These are phyloP conservation scores for Eupelmus urozonus DNA, from an alignment of 2,888 invertebrate genomes.

Conservation along the genomic window DNA sequence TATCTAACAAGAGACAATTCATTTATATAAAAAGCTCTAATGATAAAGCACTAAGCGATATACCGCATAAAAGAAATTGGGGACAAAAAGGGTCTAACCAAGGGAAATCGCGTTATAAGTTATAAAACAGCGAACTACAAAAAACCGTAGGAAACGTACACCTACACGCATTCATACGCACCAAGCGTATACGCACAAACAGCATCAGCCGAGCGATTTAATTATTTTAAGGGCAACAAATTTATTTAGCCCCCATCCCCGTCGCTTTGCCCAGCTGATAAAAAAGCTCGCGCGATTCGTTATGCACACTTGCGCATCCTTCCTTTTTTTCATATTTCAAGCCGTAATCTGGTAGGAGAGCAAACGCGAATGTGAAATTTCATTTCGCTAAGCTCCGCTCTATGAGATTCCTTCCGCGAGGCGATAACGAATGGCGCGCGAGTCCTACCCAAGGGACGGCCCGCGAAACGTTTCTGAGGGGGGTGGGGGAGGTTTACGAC, in stretches of 20 bases:
- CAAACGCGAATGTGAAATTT: conserved; percentile 63
- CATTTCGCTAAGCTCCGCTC: conserved; percentile 65
- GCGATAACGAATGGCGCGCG: conserved; percentile 51
- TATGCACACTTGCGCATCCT: conserved; percentile 40
- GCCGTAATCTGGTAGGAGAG: conserved; percentile 56
- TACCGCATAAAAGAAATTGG: no score
- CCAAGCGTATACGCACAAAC: neutral
- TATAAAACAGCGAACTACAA: no score
- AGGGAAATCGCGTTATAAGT: neutral
- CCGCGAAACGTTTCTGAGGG: conserved; percentile 8
- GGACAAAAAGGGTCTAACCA: no score
- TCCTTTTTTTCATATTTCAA: conserved; percentile 49
- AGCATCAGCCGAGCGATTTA: conserved; percentile 5
- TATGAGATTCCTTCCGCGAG: conserved; percentile 40
- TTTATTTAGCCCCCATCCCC: conserved; percentile 27
- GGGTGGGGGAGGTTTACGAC: neutral
- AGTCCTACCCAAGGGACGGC: conserved; percentile 42
- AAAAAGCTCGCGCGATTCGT: conserved; percentile 37
- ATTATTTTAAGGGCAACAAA: conserved; percentile 48
- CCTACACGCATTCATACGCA: neutral
- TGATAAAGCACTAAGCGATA: no score
- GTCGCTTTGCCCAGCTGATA: conserved; percentile 3
- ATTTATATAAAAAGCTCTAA: no score
- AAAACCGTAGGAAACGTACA: neutral
- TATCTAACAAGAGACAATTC: no score